Evolutionary conservation across 2,113 vertebrate species (phyloP).

Genomic region (Microcebus tavaratra): DNA sequence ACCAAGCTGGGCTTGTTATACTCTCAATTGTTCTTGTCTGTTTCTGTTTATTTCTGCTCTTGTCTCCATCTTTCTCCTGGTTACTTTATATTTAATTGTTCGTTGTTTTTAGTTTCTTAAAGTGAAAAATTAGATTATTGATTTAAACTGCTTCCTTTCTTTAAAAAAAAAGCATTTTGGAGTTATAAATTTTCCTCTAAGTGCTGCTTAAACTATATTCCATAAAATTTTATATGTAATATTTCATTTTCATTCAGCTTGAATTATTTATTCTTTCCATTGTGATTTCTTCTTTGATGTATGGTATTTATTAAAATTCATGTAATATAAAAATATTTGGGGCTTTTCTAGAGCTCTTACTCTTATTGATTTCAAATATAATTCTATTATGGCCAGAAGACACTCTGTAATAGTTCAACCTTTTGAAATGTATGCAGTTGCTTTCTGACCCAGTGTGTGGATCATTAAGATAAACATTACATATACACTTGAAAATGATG

Average conservation of each 20-base stretch:
- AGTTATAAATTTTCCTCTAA: not conserved
- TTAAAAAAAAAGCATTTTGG: not conserved
- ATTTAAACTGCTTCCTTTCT: constrained; percentile 26
- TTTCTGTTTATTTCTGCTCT: not conserved
- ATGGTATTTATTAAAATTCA: constrained; percentile 25
- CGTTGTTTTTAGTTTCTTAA: constrained; percentile 2
- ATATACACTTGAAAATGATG: not conserved
- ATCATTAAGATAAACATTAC: not conserved
- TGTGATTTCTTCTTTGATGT: constrained; percentile 8
- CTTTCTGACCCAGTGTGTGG: not conserved
- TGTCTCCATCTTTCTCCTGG: not conserved
- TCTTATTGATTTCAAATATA: constrained; percentile 23
- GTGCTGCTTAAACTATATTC: not conserved
- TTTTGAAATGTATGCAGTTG: not conserved
- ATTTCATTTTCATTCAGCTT: constrained; percentile 48
- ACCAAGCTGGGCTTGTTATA: not conserved
- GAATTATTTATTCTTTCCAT: constrained; percentile 22
- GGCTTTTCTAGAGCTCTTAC: not conserved
- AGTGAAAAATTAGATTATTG: constrained; percentile 12
- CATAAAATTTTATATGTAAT: not conserved
- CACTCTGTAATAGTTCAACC: not conserved
- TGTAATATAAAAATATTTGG: constrained; percentile 6
- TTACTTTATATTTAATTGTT: not conserved
- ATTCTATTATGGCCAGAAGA: not conserved
- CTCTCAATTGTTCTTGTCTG: not conserved